phyloP scores from a whole-genome alignment of 2,888 invertebrate species.

The Cheilosia vernalis region DNA sequence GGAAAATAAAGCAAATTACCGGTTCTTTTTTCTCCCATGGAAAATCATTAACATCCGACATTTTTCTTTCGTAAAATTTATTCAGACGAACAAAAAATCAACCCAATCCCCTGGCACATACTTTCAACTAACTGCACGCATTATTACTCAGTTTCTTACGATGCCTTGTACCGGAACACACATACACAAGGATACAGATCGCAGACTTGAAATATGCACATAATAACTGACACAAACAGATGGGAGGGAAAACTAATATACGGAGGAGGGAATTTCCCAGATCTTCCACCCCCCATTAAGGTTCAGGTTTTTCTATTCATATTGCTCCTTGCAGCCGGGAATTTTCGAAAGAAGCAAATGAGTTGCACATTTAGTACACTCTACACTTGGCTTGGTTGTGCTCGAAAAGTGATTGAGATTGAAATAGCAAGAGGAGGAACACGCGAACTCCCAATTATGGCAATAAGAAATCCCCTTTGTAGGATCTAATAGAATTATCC shows the following conservation, averaged over 20 bases:
- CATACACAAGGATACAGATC: conserved; percentile 51
- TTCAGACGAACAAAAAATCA: conserved; percentile 28
- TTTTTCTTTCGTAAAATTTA: conserved; percentile 69
- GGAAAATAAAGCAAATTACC: conserved; percentile 60
- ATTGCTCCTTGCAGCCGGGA: conserved; percentile 2
- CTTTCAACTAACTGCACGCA: conserved; percentile 66
- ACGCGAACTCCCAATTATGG: conserved; percentile 6
- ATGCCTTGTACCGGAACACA: conserved; percentile 3
- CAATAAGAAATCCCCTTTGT: conserved; percentile 51
- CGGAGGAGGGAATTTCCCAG: conserved; percentile 42
- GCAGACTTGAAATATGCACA: conserved; percentile 70
- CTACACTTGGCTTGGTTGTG: conserved; percentile 12
- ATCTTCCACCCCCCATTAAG: conserved; percentile 53
- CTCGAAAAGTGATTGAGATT: conserved; percentile 57
- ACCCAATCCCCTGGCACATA: conserved; percentile 28
- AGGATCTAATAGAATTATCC: conserved; percentile 48
- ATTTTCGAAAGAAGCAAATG: conserved; percentile 50
- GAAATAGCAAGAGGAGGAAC: conserved; percentile 16
- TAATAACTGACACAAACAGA: conserved; percentile 72
- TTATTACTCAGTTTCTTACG: conserved; percentile 58
- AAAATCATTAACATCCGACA: conserved; percentile 65
- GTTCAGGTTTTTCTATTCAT: conserved; percentile 19
- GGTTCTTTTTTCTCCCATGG: conserved; percentile 52
- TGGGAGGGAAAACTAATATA: conserved; percentile 38
- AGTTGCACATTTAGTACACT: conserved; percentile 66